A percentile compares a stretch with the other conserved stretches of the same genome.
Evolutionary conservation across 2,113 vertebrate genomes (phyloP).

Genomic region (Apteryx owenii): DNA sequence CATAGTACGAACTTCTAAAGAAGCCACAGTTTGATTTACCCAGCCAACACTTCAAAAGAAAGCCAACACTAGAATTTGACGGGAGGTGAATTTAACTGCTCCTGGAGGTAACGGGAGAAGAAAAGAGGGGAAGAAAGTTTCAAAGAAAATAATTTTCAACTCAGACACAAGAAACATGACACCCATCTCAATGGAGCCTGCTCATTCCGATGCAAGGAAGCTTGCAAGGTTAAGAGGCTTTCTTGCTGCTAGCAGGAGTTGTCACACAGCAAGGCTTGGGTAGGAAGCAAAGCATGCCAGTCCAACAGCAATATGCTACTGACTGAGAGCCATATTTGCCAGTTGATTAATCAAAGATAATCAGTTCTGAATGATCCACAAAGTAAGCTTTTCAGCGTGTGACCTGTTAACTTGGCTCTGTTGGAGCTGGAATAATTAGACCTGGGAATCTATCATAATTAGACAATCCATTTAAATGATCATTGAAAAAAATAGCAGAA

Average conservation of each 20-base stretch:
- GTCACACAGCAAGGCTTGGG: not conserved
- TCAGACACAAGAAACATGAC: not conserved
- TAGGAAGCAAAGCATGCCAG: slow-evolving; percentile 37
- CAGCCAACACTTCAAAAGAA: not conserved
- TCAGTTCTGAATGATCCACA: not conserved
- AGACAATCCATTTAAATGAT: not conserved
- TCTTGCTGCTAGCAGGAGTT: not conserved
- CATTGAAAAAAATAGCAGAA: not conserved
- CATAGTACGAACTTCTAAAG: not conserved
- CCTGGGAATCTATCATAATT: not conserved
- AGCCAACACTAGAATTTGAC: not conserved
- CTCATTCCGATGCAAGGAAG: not conserved
- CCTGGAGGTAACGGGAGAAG: not conserved
- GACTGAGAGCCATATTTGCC: not conserved
- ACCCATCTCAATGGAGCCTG: not conserved
- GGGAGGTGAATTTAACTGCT: not conserved
- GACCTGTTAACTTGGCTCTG: not conserved
- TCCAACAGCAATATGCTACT: not conserved
- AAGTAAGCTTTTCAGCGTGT: slow-evolving; percentile 24
- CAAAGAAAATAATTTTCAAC: not conserved
- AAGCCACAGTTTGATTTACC: not conserved
- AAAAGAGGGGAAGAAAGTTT: not conserved
- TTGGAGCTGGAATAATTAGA: not conserved
- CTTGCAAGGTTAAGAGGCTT: not conserved
- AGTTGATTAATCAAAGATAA: not conserved